These are phyloP conservation scores for Dascillus cervinus DNA, from an alignment of 2,888 invertebrate genomes.

Conservation along the genomic window DNA sequence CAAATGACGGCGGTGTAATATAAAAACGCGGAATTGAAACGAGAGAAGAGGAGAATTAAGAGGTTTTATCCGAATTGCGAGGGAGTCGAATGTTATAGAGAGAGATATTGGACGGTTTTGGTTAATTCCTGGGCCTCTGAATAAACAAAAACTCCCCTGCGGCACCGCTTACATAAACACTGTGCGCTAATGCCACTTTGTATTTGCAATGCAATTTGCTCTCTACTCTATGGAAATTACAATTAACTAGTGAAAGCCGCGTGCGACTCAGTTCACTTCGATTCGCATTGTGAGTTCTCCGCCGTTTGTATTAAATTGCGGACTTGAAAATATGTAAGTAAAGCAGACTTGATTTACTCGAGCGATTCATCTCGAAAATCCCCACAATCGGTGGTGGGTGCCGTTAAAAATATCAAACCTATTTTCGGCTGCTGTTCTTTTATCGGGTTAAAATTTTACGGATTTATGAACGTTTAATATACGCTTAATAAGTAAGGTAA, in stretches of 20 bases:
- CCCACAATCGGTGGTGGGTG: too few species aligned
- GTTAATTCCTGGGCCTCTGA: conserved; percentile 39
- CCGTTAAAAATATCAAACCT: too few species aligned
- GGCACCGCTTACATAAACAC: conserved; percentile 35
- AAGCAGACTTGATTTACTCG: too few species aligned
- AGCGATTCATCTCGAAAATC: too few species aligned
- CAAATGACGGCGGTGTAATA: conserved; percentile 10
- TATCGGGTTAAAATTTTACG: too few species aligned
- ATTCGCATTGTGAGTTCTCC: conserved; percentile 16
- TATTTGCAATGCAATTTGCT: conserved; percentile 34
- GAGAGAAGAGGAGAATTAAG: conserved; percentile 33
- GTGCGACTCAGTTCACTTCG: conserved; percentile 29
- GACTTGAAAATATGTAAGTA: too few species aligned
- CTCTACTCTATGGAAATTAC: conserved; percentile 39
- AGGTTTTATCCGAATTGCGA: conserved; percentile 34
- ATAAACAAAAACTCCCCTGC: conserved; percentile 33
- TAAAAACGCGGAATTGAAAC: conserved; percentile 9
- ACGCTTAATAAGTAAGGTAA: conserved; percentile 28
- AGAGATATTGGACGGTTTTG: conserved; percentile 31
- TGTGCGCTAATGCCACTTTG: conserved; percentile 34
- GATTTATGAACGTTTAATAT: conserved; percentile 1
- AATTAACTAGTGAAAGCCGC: conserved; percentile 38
- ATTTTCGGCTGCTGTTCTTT: too few species aligned
- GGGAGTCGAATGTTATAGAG: conserved; percentile 35
- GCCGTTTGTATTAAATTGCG: conserved; percentile 11